Percentiles rank a stretch among this genome's conserved stretches.
phyloP scores from a whole-genome alignment of 2,113 vertebrate genomes.

The Mormyrus iriodes region DNA sequence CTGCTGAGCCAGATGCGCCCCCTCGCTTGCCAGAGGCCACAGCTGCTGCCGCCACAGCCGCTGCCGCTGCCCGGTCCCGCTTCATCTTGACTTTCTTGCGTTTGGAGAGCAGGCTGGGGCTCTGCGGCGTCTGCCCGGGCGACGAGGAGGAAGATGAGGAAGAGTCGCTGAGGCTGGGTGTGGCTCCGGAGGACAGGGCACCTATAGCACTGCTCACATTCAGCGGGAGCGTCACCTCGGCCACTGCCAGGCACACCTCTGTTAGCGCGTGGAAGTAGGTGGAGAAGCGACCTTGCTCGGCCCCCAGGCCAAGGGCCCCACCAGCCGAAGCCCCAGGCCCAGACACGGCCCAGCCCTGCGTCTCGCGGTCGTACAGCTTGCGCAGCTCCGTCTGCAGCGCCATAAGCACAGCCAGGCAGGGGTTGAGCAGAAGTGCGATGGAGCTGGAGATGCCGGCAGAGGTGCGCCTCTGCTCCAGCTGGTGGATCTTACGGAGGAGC shows the following conservation, averaged over 20 bases:
- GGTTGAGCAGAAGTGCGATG: constrained; percentile 87
- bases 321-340: constrained; percentile 56
- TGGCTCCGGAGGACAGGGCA: constrained; percentile 71
- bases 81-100: constrained; percentile 98
- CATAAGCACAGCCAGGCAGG: constrained; percentile 92
- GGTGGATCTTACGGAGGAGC: constrained; percentile 82
- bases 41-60: constrained; percentile 47
- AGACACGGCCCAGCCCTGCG: constrained; percentile 79
- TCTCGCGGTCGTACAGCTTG: constrained; percentile 89
- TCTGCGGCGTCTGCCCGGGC: constrained; percentile 91
- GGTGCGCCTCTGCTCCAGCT: constrained; percentile 79
- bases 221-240: constrained; percentile 89
- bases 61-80: constrained; percentile 76
- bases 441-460: constrained; percentile 79
- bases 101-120: constrained; percentile 90
- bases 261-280: constrained; percentile 93
- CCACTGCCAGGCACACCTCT: constrained; percentile 90
- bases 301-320: constrained; percentile 49
- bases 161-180: constrained; percentile 88
- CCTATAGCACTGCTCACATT: constrained; percentile 76
- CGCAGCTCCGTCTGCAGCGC: constrained; percentile 90
- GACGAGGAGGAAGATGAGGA: constrained; percentile 91
- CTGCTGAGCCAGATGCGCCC: constrained; percentile 48
- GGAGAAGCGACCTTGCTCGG: constrained; percentile 87
- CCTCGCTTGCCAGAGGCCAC: constrained; percentile 66